These are phyloP conservation scores for Hecatera dysodea DNA, from an alignment of 2,888 invertebrate species.

Conservation along the genomic window DNA sequence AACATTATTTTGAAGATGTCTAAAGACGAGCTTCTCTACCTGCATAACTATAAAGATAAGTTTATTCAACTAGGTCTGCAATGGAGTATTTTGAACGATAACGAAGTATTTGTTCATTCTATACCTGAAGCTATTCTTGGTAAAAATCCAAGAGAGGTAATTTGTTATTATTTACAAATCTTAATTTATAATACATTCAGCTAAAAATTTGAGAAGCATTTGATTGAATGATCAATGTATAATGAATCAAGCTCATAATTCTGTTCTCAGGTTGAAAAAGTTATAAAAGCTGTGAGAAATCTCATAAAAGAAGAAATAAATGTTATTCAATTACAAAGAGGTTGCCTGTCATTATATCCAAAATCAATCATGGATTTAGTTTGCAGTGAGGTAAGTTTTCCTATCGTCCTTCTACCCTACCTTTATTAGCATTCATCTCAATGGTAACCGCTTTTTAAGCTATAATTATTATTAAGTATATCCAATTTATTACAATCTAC, in stretches of 20 bases:
- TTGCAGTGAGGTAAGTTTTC: conserved; percentile 80
- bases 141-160: conserved; percentile 90
- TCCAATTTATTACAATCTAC: too few relatives aligned
- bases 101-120: conserved; percentile 84
- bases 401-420: too few relatives aligned
- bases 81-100: conserved; percentile 82
- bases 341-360: conserved; percentile 83
- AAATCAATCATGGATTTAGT: conserved; percentile 86
- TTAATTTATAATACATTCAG: not conserved
- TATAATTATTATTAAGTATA: too few relatives aligned
- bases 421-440: too few relatives aligned
- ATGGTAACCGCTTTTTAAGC: too few relatives aligned
- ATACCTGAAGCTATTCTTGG: conserved; percentile 92
- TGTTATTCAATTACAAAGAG: conserved; percentile 87
- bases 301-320: conserved; percentile 92
- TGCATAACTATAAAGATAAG: conserved; percentile 89
- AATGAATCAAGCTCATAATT: not conserved
- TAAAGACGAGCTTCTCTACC: conserved; percentile 87
- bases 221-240: not conserved
- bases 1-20: conserved; percentile 76
- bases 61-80: conserved; percentile 91
- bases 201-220: not conserved
- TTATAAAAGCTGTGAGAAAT: conserved; percentile 84
- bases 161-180: conserved; percentile 74
- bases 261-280: conserved; percentile 77